Evolutionary conservation across 2,113 vertebrate species (phyloP), one percentile per base, ranked within the genome.

Genomic region (Arenaria interpres): DNA sequence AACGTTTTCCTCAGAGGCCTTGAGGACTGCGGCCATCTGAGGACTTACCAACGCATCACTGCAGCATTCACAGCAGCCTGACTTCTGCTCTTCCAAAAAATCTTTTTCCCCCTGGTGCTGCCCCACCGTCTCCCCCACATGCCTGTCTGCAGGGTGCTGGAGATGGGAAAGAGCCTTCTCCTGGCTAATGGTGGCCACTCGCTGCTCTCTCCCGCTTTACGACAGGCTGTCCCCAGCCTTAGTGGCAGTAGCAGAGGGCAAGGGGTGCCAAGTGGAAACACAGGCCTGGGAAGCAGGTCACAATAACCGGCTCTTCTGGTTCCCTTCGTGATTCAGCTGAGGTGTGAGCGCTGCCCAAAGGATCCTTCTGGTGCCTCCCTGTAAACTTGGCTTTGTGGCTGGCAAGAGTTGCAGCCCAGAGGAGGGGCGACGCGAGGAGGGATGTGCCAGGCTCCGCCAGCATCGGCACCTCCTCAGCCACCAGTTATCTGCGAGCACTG

Each of bases 231-330:
- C 59, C 83, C 51, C 89, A 84, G 23, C 51, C 75, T 3, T 3
- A 43, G 86, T 5, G 4, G 76, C 6, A 10, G 51, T 50, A 30
- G 69, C 69, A 75, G 68, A 92, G 76, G 75, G 72, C 75, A 85
- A 16, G 33, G 30, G 68, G 67, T 64, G 66, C 85, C 48, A 12
- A 10, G 54, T 21, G 88, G 85, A 53, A 83, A 69, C 1, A 0
- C 46, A 14, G 62, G 73, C 85, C 57, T 97, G 96, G 96, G 93
- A 97, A 97, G 76, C 95, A 95, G 92, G 79, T 96, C 96, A 96
- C 1, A 5, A 5, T 90, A 92, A 96, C 97, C 35, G 1, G 97
- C 94, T 97, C 83, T 92, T 57, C 97, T 51, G 90, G 85, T 95
- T 96, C 64, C 80, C 46, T 9, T 54, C 4, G 3, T 97, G 96